Base-by-base conservation (phyloP, 2,888 invertebrate genomes). In the Phragmatobia fuliginosa region DNA sequence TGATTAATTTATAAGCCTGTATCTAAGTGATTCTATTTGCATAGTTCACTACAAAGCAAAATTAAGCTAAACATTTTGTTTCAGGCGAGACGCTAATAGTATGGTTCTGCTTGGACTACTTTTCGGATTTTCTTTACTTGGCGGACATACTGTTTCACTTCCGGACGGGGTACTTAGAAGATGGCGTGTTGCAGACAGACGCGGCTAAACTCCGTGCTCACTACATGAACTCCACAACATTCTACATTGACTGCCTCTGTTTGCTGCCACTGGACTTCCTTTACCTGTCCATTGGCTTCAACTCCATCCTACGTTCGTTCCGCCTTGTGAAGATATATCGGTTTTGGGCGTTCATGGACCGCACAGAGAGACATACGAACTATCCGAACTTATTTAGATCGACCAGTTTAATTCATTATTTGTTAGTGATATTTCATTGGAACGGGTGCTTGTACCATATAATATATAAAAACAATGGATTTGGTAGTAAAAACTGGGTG, bases 361-460 rank as follows among this genome's bases (percentile, higher is more conserved):
- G 99, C 84, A 99, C 99, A 71, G 99, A 99, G 94, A 96, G 99
- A 78, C 99, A 99, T 92, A 99, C 99, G 85, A 99, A 99, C 96
- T 99, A 99, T 96, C 99, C 99, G 80, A 99, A 99, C 96, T 96
- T 99, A 88, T 99, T 99, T 96, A 97, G 97, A 90, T 98, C 98
- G 86, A 97, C 97, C 87, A 98, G 98, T 94, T 96, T 98, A 92
- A 98, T 98, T 94, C 99, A 99, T 96, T 99, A 99, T 96, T 97
- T 99, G 90, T 96, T 99, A 95, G 99, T 99, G 95, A 98, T 99
- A 95, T 99, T 99, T 96, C 99, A 99, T 96, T 99, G 99, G 99
- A 99, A 99, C 95, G 99, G 99, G 90, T 99, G 99, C 96, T 96
- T 99, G 94, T 99, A 99, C 96, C 98, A 99, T 96, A 97, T 99